phyloP scores from a whole-genome alignment of 2,797 vertebrate species.

The Ctenochaetus hawaiiensis region DNA sequence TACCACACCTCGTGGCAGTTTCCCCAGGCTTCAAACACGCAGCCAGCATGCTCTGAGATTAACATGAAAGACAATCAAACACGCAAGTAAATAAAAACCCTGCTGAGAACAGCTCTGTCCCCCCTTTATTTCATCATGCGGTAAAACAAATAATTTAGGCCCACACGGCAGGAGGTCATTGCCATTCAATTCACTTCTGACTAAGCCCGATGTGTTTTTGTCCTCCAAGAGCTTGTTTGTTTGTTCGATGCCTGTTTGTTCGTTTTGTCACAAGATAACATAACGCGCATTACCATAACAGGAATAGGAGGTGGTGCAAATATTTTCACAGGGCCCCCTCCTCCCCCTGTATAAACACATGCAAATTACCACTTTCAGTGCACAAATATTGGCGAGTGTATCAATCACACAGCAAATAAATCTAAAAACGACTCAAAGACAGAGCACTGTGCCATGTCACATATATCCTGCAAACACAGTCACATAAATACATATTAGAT shows the following conservation, averaged over 20 bases:
- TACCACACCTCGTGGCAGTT: slow-evolving; percentile 15
- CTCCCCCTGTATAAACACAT: slow-evolving; percentile 55
- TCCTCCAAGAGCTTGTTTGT: slow-evolving; percentile 63
- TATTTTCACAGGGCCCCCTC: slow-evolving; percentile 52
- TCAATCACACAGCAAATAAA: slow-evolving; percentile 55
- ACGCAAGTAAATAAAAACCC: slow-evolving; percentile 29
- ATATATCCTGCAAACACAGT: slow-evolving; percentile 5
- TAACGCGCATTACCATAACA: slow-evolving; percentile 47
- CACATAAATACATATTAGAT: background rate
- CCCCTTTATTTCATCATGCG: slow-evolving; percentile 43
- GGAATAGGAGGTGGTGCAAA: slow-evolving; percentile 61
- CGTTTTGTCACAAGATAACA: slow-evolving; percentile 66
- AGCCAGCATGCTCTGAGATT: slow-evolving; percentile 43
- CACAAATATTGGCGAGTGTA: slow-evolving; percentile 59
- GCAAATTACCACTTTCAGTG: slow-evolving; percentile 46
- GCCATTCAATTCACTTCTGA: slow-evolving; percentile 27
- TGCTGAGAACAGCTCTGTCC: slow-evolving; percentile 29
- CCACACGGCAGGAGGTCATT: slow-evolving; percentile 50
- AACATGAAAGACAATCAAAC: slow-evolving; percentile 62
- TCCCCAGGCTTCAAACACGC: slow-evolving; percentile 43
- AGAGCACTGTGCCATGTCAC: slow-evolving; percentile 3
- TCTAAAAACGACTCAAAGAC: slow-evolving; percentile 36
- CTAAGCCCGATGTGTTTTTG: slow-evolving; percentile 44
- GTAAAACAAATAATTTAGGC: slow-evolving; percentile 63
- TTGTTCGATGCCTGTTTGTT: slow-evolving; percentile 67